A percentile compares a stretch with the other conserved stretches of the same genome.
Conservation (phyloP, 2,113 vertebrate species). For the Pheucticus melanocephalus region DNA sequence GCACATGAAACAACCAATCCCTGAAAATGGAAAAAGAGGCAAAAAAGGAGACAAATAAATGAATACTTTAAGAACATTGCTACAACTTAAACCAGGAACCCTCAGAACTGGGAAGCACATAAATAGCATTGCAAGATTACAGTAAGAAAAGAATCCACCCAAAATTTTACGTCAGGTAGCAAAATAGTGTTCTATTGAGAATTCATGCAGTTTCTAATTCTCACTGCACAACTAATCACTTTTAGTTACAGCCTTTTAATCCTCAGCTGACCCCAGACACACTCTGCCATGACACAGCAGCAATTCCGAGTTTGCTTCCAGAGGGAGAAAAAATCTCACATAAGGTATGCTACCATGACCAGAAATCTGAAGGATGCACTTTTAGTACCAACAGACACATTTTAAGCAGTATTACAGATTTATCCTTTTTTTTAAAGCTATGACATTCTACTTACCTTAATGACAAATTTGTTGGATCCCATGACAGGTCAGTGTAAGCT, state of each 20-base stretch:
- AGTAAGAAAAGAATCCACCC: background rate
- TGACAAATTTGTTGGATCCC: conserved; percentile 72
- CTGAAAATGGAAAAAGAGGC: background rate
- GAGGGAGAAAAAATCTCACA: background rate
- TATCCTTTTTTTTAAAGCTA: background rate
- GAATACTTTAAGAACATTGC: background rate
- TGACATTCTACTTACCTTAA: conserved; percentile 69
- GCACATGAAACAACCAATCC: background rate
- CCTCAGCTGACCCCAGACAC: background rate
- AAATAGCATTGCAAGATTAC: background rate
- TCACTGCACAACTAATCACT: background rate
- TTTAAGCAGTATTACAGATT: background rate
- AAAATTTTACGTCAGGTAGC: background rate
- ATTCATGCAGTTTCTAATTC: background rate
- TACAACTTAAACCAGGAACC: background rate
- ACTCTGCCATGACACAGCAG: background rate
- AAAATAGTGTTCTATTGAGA: background rate
- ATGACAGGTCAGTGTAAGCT: conserved; percentile 33
- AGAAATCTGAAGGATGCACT: background rate
- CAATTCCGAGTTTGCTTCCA: background rate
- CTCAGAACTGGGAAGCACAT: background rate
- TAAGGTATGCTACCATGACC: background rate
- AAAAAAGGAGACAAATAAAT: background rate
- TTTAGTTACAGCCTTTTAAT: background rate
- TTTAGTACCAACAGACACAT: background rate